These are phyloP conservation scores for Mormyrus lacerda DNA, from an alignment of 2,113 vertebrate genomes.

Conservation along the genomic window DNA sequence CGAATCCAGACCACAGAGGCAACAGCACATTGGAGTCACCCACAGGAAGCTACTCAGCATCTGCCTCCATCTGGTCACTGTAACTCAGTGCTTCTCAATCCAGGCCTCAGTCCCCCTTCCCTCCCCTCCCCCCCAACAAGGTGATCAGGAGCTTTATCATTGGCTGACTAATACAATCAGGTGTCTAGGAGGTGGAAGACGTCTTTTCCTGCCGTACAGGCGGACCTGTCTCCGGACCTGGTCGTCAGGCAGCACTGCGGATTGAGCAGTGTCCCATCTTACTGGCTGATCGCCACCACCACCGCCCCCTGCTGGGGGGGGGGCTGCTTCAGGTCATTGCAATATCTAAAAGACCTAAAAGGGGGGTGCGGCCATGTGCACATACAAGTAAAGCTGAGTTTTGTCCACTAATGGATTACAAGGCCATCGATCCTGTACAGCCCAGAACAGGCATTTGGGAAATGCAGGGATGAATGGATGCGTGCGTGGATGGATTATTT, in stretches of 20 bases:
- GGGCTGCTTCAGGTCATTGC: background rate
- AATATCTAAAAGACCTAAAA: background rate
- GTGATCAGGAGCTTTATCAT: background rate
- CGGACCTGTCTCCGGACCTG: background rate
- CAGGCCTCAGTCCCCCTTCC: background rate
- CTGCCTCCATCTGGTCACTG: background rate
- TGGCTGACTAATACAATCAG: background rate
- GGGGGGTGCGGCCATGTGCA: background rate
- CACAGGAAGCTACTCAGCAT: background rate
- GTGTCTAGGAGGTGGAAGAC: background rate
- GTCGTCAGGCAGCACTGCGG: background rate
- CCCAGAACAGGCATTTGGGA: background rate
- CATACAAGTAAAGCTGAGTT: background rate
- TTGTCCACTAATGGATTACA: background rate
- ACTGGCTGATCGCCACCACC: background rate
- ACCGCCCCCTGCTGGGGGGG: background rate
- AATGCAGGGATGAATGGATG: background rate
- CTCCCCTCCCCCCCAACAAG: background rate
- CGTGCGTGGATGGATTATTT: background rate
- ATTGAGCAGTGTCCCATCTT: background rate
- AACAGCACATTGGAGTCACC: background rate
- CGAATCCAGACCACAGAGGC: background rate
- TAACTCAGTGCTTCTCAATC: background rate
- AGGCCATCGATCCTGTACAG: background rate
- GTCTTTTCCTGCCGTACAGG: background rate